Base-by-base conservation (phyloP, 2,888 invertebrate species). In the Drosophila peninsularis region DNA sequence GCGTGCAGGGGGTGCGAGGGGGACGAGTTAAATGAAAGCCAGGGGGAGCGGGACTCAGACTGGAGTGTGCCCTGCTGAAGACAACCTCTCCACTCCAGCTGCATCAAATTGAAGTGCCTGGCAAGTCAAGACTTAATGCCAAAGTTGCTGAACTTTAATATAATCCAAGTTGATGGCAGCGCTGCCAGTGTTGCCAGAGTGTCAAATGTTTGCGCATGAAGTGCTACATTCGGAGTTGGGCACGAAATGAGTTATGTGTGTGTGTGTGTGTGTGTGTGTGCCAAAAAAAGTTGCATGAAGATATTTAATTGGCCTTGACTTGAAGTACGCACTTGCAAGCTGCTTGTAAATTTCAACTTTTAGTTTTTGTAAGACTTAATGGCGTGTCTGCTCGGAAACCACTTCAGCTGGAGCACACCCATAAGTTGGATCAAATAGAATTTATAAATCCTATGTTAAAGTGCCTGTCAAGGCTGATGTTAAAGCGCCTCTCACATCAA, bases 121-220 rank as follows among this genome's bases (percentile, higher is more conserved):
- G 27, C 13, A 37, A 57, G 50, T 44, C 37, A 10, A 13, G 32
- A 13, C 36, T 62, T 37, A 21, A 21, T 14, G 44, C 21, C 36
- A 30, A 32, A 52, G 30, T 52, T 21, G 19, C 56, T 24, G 19
- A 45, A 27, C 45, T 45, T 45, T 27, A 45, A 27, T 17, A 36
- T 36, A 37, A 45, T 37, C 44, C 24, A 19, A 5, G 30, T 42
- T 32, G 21, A 45, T 55, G 6, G 11, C 37, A 17, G 44, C 14
- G 27, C 36, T 60, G 36, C n/a, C 13, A 61, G 63, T 10, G 63
- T 61, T 61, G 50, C 63, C 63, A 60, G 19, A 11, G 36, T 17
- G 39, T 56, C 32, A 53, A 54, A 39, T 30, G 27, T 30, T 39
- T 17, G 32, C 32, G 19, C 27, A 27, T 39, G 37, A 37, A 39